Percentiles rank a stretch among this genome's conserved stretches.
These are phyloP conservation scores for Ispidina lecontei DNA, from an alignment of 2,797 vertebrate species.

Conservation along the genomic window DNA sequence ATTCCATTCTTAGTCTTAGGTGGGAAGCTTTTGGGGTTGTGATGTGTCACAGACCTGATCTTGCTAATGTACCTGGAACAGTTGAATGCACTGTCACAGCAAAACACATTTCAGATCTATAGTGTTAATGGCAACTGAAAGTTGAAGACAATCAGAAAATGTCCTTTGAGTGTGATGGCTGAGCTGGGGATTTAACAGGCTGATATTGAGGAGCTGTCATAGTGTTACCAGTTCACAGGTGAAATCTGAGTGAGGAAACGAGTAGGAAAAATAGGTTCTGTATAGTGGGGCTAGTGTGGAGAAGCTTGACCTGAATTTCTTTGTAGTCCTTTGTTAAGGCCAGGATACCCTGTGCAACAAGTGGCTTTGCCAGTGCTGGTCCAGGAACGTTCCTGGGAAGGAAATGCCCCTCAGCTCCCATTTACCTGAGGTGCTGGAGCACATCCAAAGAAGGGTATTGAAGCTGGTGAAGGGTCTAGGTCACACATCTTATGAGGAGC, in stretches of 20 bases:
- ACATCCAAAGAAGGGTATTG: not conserved
- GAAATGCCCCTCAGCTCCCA: not conserved
- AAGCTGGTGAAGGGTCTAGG: not conserved
- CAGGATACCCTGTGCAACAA: not conserved
- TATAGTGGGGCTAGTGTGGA: not conserved
- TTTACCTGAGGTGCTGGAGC: not conserved
- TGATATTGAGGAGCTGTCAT: not conserved
- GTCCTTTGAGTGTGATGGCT: not conserved
- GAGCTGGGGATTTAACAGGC: not conserved
- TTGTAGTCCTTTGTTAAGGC: not conserved
- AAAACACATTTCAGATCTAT: not conserved
- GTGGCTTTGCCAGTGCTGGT: not conserved
- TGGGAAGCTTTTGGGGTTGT: slow-evolving; percentile 40
- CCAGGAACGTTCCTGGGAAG: not conserved
- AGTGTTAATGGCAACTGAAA: not conserved
- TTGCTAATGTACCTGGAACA: not conserved
- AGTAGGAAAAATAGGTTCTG: not conserved
- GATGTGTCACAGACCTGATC: slow-evolving; percentile 25
- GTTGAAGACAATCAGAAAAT: not conserved
- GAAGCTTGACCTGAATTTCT: not conserved
- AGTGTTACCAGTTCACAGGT: not conserved
- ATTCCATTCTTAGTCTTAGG: slow-evolving; percentile 37
- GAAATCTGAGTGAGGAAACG: slow-evolving; percentile 9
- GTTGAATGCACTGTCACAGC: not conserved
- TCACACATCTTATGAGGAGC: not conserved